A percentile compares a stretch with the other conserved stretches of the same genome.
These are phyloP conservation scores for Cacatua alba DNA, from an alignment of 2,113 vertebrate species.

Conservation along the genomic window DNA sequence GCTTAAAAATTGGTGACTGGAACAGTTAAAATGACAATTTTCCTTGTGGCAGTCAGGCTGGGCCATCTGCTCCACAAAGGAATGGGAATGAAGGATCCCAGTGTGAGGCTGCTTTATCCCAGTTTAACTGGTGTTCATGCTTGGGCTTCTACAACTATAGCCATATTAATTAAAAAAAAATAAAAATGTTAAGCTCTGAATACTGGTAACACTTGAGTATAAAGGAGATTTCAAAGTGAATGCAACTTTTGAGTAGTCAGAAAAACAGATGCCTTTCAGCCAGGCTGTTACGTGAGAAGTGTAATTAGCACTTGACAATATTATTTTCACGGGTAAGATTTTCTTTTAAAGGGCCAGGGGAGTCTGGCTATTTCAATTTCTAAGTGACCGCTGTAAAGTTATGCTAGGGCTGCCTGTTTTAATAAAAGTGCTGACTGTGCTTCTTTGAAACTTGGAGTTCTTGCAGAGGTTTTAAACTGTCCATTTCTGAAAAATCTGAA, in stretches of 20 bases:
- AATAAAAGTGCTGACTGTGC: neutral
- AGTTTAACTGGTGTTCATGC: neutral
- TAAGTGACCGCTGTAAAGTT: neutral
- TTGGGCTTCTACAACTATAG: neutral
- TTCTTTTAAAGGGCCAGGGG: neutral
- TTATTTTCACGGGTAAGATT: neutral
- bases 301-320: constrained; percentile 17
- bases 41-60: neutral
- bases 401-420: neutral
- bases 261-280: neutral
- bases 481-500: neutral
- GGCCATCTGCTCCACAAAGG: neutral
- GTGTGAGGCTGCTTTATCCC: neutral
- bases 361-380: neutral
- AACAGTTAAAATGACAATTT: neutral
- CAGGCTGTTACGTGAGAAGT: neutral
- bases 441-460: neutral
- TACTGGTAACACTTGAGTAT: neutral
- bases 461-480: neutral
- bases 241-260: neutral
- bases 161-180: neutral
- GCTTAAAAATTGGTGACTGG: constrained; percentile 11
- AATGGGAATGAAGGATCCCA: neutral
- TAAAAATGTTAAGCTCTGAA: neutral
- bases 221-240: neutral